Percentiles rank a stretch among this genome's conserved stretches.
These are phyloP conservation scores for Apostichopus japonicus DNA, from an alignment of 35 echinoderm and acorn worm species.

Conservation along the genomic window DNA sequence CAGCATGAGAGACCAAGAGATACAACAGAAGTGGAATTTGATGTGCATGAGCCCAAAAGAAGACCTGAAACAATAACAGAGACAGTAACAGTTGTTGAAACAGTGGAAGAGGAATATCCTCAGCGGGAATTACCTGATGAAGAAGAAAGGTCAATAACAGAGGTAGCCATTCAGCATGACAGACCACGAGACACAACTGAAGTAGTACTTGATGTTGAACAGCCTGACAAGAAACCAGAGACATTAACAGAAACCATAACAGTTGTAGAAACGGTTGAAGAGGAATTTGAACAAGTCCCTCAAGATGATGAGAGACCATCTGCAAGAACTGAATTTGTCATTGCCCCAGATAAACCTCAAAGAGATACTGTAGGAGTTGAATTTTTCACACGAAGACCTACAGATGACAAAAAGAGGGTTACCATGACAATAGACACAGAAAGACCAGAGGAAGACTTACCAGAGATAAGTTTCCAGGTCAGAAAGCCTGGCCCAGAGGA, in stretches of 20 bases:
- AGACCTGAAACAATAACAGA: constrained; percentile 53
- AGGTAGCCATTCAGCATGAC: constrained; percentile 50
- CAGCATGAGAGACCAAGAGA: constrained; percentile 46
- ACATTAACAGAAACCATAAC: constrained; percentile 45
- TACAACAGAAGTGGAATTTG: constrained; percentile 32
- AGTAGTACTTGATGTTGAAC: constrained; percentile 28
- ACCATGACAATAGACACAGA: constrained; percentile 47
- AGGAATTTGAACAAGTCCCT: constrained; percentile 1
- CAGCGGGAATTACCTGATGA: constrained; percentile 32
- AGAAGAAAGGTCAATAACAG: constrained; percentile 40
- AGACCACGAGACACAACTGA: constrained; percentile 40
- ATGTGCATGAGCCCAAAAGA: background rate
- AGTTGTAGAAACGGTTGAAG: constrained; percentile 58
- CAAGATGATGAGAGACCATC: background rate
- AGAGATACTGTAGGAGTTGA: constrained; percentile 18
- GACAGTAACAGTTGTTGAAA: constrained; percentile 52
- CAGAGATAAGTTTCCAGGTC: constrained; percentile 46
- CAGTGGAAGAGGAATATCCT: constrained; percentile 57
- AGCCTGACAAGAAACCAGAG: constrained; percentile 8
- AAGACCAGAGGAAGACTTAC: constrained; percentile 44
- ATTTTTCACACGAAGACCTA: constrained; percentile 23
- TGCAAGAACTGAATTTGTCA: constrained; percentile 46
- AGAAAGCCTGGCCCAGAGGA: constrained; percentile 41
- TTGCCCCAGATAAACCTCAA: constrained; percentile 50
- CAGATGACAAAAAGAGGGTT: constrained; percentile 32